These are phyloP conservation scores for Meda fulgida DNA, from an alignment of 2,797 vertebrate genomes.

Conservation along the genomic window DNA sequence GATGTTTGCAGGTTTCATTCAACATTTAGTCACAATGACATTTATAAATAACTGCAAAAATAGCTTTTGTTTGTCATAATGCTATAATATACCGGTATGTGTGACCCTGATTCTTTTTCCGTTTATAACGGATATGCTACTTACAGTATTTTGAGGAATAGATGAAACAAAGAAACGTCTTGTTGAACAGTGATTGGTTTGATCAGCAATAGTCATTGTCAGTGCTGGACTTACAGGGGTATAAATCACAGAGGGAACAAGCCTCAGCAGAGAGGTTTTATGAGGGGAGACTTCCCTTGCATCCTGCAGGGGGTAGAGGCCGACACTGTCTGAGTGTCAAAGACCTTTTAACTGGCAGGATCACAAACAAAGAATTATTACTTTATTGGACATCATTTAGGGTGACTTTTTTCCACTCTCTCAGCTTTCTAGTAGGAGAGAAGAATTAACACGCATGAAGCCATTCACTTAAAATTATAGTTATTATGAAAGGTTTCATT, in stretches of 20 bases:
- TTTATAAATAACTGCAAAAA: neutral
- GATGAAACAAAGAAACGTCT: conserved; percentile 13
- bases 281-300: conserved; percentile 77
- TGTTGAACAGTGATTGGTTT: conserved; percentile 53
- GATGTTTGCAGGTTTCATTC: neutral
- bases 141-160: conserved; percentile 5
- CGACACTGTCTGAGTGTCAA: conserved; percentile 75
- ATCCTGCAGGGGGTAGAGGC: conserved; percentile 77
- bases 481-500: conserved; percentile 12
- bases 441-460: conserved; percentile 10
- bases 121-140: neutral
- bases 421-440: conserved; percentile 50
- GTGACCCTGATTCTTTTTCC: neutral
- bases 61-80: neutral
- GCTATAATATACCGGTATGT: neutral
- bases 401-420: conserved; percentile 45
- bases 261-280: conserved; percentile 76
- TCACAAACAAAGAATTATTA: conserved; percentile 64
- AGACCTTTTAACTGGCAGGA: conserved; percentile 72
- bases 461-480: conserved; percentile 21
- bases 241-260: conserved; percentile 79
- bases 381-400: conserved; percentile 64
- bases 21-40: neutral
- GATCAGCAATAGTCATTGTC: conserved; percentile 75
- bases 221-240: conserved; percentile 69